Evolutionary conservation across 1,140 invertebrate species (phyloP).

Genomic region (Drosophila saltans): DNA sequence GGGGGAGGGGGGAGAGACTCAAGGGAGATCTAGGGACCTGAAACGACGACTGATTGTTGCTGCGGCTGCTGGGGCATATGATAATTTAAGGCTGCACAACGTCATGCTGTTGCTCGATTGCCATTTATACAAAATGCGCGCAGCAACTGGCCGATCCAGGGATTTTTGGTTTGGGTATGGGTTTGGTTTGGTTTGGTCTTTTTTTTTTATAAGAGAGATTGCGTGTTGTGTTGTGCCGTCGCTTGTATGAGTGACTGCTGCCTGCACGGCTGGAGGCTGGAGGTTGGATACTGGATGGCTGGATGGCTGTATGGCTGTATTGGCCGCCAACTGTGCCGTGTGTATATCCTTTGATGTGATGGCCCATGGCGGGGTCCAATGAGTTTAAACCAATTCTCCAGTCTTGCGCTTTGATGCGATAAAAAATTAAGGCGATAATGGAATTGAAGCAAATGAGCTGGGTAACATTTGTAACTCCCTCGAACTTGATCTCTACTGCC

Average conservation of each 20-base stretch:
- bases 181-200: no score
- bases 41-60: slow-evolving; percentile 55
- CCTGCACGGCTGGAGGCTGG: slow-evolving; percentile 59
- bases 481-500: not conserved
- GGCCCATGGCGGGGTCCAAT: slow-evolving; percentile 46
- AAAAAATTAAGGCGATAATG: slow-evolving; percentile 83
- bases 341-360: slow-evolving; percentile 73
- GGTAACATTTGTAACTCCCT: slow-evolving; percentile 73
- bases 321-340: slow-evolving; percentile 75
- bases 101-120: slow-evolving; percentile 79
- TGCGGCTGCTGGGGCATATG: slow-evolving; percentile 70
- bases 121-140: slow-evolving; percentile 69
- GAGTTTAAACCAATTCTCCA: slow-evolving; percentile 25
- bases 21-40: slow-evolving; percentile 22
- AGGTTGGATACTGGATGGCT: slow-evolving; percentile 33
- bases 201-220: slow-evolving; percentile 31
- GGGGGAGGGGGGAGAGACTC: not conserved
- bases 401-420: slow-evolving; percentile 72
- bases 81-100: slow-evolving; percentile 81
- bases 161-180: no score
- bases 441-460: slow-evolving; percentile 82
- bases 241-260: slow-evolving; percentile 73
- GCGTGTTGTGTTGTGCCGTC: slow-evolving; percentile 57
- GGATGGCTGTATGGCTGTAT: slow-evolving; percentile 23
- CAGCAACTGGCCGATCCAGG: slow-evolving; percentile 19